Base-by-base conservation (phyloP, 2,113 vertebrate species). In the Aphelocoma coerulescens region DNA sequence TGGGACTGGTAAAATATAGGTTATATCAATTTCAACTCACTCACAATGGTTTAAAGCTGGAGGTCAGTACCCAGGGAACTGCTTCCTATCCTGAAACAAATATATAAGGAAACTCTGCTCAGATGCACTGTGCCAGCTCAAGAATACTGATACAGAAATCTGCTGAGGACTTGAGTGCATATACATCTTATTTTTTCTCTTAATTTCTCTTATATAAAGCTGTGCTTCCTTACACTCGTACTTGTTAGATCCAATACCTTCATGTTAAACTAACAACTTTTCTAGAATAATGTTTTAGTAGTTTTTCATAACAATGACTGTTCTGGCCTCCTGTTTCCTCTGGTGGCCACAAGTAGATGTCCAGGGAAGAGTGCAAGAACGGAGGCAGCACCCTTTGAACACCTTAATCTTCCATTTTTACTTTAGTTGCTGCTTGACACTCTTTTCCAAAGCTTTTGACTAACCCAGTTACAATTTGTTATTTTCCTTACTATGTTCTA, bases 161-260 rank as follows among this genome's bases (percentile, higher is more conserved):
- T 67, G 12, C 8, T 26, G n/a, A 78, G 37, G 27, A 35, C 6
- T 16, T 35, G 26, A 66, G 4, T 28, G 10, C 22, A 37, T 13
- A 58, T 15, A 19, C 0, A 1, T 28, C 11, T 75, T 35, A 51
- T 57, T 80, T 89, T 57, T 9, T 43, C 12, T 69, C 23, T 63
- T 62, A 27, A 33, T 72, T 83, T 84, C 14, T 73, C 11, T 51
- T 65, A 65, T 4, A 44, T 12, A 27, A 95, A 72, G 63, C 23
- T 4, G 0, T 35, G 6, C 1, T 74, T 15, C 18, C 16, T 37
- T 67, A n/a, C 3, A 7, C 4, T 83, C 9, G 59, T 14, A 30
- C 3, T 65, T 22, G 3, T 32, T 71, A 35, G 35, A 43, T 57
- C 52, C 21, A 86, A 22, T 68, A 76, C 2, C 10, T 73, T 1